Base-by-base conservation (phyloP, 2,888 invertebrate species). In the Elegia similella region DNA sequence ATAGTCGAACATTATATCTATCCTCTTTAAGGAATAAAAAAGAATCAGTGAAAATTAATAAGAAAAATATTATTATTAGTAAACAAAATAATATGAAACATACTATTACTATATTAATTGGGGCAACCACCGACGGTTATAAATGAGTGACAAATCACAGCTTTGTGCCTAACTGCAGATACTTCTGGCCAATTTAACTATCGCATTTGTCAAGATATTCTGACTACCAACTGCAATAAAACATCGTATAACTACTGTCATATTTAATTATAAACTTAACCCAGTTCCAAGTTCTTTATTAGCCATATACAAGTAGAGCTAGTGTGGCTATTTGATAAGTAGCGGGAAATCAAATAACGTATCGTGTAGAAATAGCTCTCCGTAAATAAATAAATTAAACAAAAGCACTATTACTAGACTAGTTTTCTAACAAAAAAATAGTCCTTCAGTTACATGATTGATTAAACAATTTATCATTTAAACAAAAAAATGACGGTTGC, bases 151-250 rank as follows among this genome's bases (percentile, higher is more conserved):
- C 50, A 50, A 50, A 50, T 50, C 16, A 34, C 16, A 50, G 34
- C 50, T 50, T 50, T 50, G 42, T 43, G 32, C 15, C 42, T 30
- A 44, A 55, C 54, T 55, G 44, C 43, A 44, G 46, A 55, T 55
- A 55, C 32, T 55, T 55, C 53, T 55, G 54, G 44, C 44, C 54
- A 55, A 55, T 55, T 55, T 55, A 55, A 55, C 44, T 55, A 44
- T 44, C 43, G 17, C 54, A 55, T 55, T 55, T 55, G 44, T 55
- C 54, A 44, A 44, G 44, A 55, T 32, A 44, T 44, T 32, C 43
- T 6, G 54, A 54, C 16, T 30, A 43, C 16, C 32, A 32, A 55
- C 44, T 30, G 54, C 32, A 46, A 55, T 55, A 44, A 55, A 55
- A n/a, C 46, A 55, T 46, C 44, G 32, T 44, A 46, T 29, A 44